Evolutionary conservation across 2,888 invertebrate species (phyloP), one percentile per base, ranked within the genome.

Genomic region (Girardia tigrina): DNA sequence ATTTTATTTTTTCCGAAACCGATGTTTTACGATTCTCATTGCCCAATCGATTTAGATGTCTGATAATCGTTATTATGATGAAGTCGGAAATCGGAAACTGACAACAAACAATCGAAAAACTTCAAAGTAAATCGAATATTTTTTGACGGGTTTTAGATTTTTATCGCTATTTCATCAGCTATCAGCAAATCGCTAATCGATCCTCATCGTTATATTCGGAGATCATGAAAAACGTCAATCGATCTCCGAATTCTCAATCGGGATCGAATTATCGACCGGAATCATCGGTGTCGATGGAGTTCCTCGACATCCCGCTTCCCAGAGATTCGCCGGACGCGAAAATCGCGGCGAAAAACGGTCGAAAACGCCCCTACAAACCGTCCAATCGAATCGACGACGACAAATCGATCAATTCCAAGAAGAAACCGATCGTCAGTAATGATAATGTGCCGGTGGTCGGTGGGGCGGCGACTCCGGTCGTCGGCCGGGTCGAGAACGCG

Each of bases 41-140:
- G n/a, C 56, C n/a, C 4, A 8, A 56, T 56, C 23, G n/a, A 56
- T 56, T 56, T 56, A 56, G 56, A 56, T 56, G 56, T 56, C 56
- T 56, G n/a, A 56, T 56, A 20, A 20, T 23, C 4, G 2, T 56
- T 4, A 56, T 2, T n/a, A 56, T 56, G 56, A 56, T 4, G 4
- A 20, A 4, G 6, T 23, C n/a, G 23, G 23, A 20, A 56, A 12
- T 56, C 23, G 20, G 23, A 56, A 4, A 8, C 4, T 56, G n/a
- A 56, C 6, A 23, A 16, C 56, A n/a, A n/a, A n/a, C n/a, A n/a
- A n/a, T n/a, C n/a, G n/a, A n/a, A n/a, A n/a, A n/a, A n/a, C n/a
- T n/a, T n/a, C n/a, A n/a, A n/a, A n/a, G n/a, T n/a, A n/a, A n/a
- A n/a, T n/a, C n/a, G n/a, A n/a, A n/a, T n/a, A n/a, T n/a, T n/a